Evolutionary conservation across 2,113 vertebrate species (phyloP).

Genomic region (Petroica traversi): DNA sequence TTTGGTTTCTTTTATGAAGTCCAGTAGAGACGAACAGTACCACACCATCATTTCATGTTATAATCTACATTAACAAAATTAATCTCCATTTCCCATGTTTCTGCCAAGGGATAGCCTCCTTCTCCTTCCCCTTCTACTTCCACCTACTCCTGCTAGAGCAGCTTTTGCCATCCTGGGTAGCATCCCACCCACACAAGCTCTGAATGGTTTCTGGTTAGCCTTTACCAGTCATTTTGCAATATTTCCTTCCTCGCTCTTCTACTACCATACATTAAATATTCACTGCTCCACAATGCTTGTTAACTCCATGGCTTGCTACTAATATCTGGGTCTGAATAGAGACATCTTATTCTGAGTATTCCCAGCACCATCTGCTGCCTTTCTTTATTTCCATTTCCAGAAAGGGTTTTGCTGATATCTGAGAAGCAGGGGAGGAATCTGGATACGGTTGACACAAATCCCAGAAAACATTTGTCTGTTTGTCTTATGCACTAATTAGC

Average conservation of each 20-base stretch:
- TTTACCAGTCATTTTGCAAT: neutral
- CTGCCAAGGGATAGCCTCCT: neutral
- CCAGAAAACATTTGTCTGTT: conserved; percentile 51
- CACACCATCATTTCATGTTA: neutral
- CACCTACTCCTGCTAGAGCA: neutral
- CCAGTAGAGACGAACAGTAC: neutral
- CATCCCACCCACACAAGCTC: neutral
- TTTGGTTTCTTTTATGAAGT: neutral
- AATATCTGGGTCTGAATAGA: conserved; percentile 22
- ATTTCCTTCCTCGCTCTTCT: neutral
- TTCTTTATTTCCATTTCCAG: conserved; percentile 42
- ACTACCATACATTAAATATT: neutral
- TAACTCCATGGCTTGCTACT: neutral
- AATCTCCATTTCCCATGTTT: neutral
- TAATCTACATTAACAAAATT: neutral
- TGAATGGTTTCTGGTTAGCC: neutral
- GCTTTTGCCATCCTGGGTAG: neutral
- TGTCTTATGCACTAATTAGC: conserved; percentile 50
- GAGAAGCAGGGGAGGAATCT: conserved; percentile 34
- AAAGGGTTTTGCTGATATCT: conserved; percentile 26
- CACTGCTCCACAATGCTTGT: neutral
- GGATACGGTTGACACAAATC: conserved; percentile 22
- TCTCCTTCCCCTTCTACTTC: neutral
- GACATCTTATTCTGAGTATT: neutral
- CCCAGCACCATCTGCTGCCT: conserved; percentile 55